Evolutionary conservation across 2,113 vertebrate species (phyloP).

Genomic region (Scomber colias): DNA sequence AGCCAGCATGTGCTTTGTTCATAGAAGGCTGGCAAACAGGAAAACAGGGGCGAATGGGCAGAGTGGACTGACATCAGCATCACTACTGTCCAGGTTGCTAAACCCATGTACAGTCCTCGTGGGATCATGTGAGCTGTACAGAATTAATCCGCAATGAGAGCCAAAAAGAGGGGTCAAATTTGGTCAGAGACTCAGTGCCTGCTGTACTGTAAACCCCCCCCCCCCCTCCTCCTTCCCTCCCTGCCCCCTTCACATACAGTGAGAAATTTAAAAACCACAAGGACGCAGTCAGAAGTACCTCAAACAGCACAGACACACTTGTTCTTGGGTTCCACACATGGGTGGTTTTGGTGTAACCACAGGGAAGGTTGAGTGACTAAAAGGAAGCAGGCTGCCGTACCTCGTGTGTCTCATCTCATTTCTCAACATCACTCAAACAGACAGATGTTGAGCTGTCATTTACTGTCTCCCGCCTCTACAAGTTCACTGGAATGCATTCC

Average conservation of each 20-base stretch:
- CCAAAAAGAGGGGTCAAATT: conserved; percentile 22
- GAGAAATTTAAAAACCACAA: not conserved
- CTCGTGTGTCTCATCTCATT: conserved; percentile 11
- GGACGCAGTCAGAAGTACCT: not conserved
- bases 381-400: not conserved
- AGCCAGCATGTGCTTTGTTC: not conserved
- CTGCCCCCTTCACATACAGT: not conserved
- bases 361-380: conserved; percentile 42
- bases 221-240: too few species aligned
- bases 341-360: conserved; percentile 36
- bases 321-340: not conserved
- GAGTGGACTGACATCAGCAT: conserved; percentile 3
- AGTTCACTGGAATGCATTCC: conserved; percentile 19
- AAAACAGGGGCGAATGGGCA: conserved; percentile 36
- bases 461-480: not conserved
- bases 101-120: not conserved
- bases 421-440: conserved; percentile 36
- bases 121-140: conserved; percentile 19
- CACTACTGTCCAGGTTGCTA: conserved; percentile 24
- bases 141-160: conserved; percentile 20
- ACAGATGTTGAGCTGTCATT: conserved; percentile 12
- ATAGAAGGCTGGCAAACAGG: conserved; percentile 51
- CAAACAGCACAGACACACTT: conserved; percentile 18
- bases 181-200: not conserved
- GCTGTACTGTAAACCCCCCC: not conserved